Base-by-base conservation (phyloP, 2,888 invertebrate genomes). In the Caenorhabditis sp. region DNA sequence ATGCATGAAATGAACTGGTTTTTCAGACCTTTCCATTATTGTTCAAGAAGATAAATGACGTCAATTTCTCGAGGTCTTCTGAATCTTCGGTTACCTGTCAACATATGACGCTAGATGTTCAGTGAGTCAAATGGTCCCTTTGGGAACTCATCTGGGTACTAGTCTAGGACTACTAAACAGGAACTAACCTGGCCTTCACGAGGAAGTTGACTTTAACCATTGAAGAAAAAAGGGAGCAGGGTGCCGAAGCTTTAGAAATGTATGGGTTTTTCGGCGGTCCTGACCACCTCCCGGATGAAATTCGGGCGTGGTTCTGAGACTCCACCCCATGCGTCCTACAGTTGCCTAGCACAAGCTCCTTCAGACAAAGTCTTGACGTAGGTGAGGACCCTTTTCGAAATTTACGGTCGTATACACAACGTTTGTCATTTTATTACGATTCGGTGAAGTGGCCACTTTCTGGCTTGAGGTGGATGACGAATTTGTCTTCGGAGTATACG, bases 1-100 rank as follows among this genome's bases (percentile, higher is more conserved):
- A 75, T 51, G 66, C 56, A 61, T 69, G 69, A 76, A 69, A 68
- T 77, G 54, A 69, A 63, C 51, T 68, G 24, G 49, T 38, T 16
- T 68, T 26, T 59, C 47, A 59, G 35, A 41, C 47, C 41, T 35
- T 35, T 63, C 26, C 16, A 47, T 56, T 28, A 19, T 41, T 54
- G 49, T 28, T 38, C 49, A 41, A 24, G n/a, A n/a, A 59, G 31
- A 24, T 51, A 22, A 54, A 51, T 77, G 77, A 77, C 77, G 69
- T 77, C 59, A 59, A 1, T 24, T 16, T 35, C n/a, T n/a, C 8
- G 31, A 8, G 16, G 5, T 24, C 41, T 41, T 28, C 68, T 38
- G 38, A 38, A 38, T 38, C 38, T 61, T 51, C 6, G 31, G 31
- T 49, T 47, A 35, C 47, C 47, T 44, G n/a, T 64, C 47, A 28